Conservation (phyloP, 2,113 vertebrate genomes). For the Lucifuga dentata region DNA sequence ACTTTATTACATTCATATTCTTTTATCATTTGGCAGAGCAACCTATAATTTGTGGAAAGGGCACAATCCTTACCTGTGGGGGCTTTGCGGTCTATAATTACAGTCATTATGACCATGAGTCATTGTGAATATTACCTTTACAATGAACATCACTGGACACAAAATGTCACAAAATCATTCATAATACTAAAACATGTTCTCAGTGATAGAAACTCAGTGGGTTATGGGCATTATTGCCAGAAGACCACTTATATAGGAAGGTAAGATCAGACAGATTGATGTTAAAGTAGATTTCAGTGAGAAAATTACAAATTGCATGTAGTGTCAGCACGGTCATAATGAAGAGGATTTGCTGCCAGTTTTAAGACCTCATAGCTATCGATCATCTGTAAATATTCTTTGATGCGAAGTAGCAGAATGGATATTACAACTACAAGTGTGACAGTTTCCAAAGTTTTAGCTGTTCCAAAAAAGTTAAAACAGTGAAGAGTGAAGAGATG, state of each 20-base stretch:
- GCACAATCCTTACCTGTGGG: slow-evolving; percentile 52
- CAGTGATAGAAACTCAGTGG: slow-evolving; percentile 18
- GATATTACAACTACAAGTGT: background rate
- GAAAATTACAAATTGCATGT: slow-evolving; percentile 7
- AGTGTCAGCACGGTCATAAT: slow-evolving; percentile 20
- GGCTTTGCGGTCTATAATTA: slow-evolving; percentile 59
- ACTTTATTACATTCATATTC: slow-evolving; percentile 57
- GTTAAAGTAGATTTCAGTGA: slow-evolving; percentile 7
- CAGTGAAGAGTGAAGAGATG: background rate
- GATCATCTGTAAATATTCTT: background rate
- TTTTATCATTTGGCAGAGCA: slow-evolving; percentile 57
- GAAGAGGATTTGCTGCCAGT: background rate
- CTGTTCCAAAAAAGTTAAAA: slow-evolving; percentile 25
- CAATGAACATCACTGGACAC: slow-evolving; percentile 50
- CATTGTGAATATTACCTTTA: slow-evolving; percentile 56
- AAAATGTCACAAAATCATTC: slow-evolving; percentile 44
- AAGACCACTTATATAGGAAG: slow-evolving; percentile 28
- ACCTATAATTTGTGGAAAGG: slow-evolving; percentile 67
- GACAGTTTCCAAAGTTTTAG: slow-evolving; percentile 4
- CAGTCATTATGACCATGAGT: slow-evolving; percentile 67
- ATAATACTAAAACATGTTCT: slow-evolving; percentile 47
- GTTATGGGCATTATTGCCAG: slow-evolving; percentile 28
- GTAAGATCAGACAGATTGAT: slow-evolving; percentile 24
- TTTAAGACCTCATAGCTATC: background rate
- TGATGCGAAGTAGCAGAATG: background rate